Percentiles rank a stretch among this genome's conserved stretches.
Conservation (phyloP, 2,797 vertebrate genomes). For the Anas flavirostris region DNA sequence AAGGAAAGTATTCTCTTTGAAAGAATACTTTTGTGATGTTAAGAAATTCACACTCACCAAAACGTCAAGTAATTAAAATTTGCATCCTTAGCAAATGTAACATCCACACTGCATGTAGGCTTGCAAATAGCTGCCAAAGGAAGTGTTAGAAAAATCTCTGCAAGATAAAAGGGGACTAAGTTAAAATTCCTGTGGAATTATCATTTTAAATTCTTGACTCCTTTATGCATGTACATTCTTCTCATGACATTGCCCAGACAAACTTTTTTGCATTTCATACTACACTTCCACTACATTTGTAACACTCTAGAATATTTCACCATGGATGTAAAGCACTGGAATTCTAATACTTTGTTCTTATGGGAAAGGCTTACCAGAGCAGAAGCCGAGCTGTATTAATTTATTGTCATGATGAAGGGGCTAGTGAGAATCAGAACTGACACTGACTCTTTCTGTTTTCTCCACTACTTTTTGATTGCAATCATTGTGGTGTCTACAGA, state of each 20-base stretch:
- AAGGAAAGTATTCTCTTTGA: not conserved
- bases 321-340: not conserved
- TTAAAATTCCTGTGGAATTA: conserved; percentile 34
- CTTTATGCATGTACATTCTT: not conserved
- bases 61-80: not conserved
- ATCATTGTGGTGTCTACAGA: conserved; percentile 23
- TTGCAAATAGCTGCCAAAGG: conserved; percentile 21
- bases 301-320: conserved; percentile 21
- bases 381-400: conserved; percentile 40
- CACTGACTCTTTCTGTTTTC: conserved; percentile 35
- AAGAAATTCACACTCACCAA: not conserved
- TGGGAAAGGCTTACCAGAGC: conserved; percentile 38
- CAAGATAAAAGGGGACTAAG: not conserved
- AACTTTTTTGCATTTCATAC: conserved; percentile 2
- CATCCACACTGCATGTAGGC: not conserved
- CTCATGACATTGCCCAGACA: conserved; percentile 8
- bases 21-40: not conserved
- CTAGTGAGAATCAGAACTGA: conserved; percentile 42
- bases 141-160: not conserved
- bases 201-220: conserved; percentile 8
- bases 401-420: conserved; percentile 45
- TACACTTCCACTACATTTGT: conserved; percentile 9
- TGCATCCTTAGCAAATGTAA: not conserved
- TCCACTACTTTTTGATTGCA: conserved; percentile 34
- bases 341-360: conserved; percentile 33